Base-by-base conservation (phyloP, 2,888 invertebrate species). In the Julus scandinavius region DNA sequence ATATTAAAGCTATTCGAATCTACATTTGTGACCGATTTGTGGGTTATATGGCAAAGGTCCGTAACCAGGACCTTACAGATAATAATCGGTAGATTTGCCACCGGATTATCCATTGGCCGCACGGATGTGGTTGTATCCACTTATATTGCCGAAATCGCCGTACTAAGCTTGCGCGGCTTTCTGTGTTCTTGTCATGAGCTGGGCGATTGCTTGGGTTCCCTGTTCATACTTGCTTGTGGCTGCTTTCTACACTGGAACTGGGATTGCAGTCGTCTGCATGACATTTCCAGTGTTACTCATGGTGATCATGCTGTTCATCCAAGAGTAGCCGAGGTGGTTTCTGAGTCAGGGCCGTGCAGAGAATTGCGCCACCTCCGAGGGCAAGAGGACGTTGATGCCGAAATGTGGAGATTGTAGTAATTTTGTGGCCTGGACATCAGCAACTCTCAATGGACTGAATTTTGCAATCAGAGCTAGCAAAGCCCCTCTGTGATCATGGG, bases 401-500 rank as follows among this genome's bases (percentile, higher is more conserved):
- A 87, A n/a, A 40, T 87, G 6, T 17, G 5, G 87, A 80, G 2
- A 87, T 87, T 38, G 80, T 83, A 49, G 87, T 87, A 49, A 89
- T 87, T 80, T 9, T 41, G 40, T 0, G 80, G 20, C 5, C n/a
- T 15, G 11, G 72, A 13, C 15, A 41, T 0, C 1, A 13, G 41
- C 15, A 38, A 15, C 17, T 4, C 41, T 11, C 29, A 40, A 3
- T 49, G 41, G 41, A 38, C 0, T 17, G 86, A 86, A 0, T 41
- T 11, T 3, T 3, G 1, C 5, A 86, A 9, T 45, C 86, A 0
- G 15, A 7, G 11, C 0, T 86, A 13, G 5, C 15, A 7, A 86
- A 86, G 90, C 97, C 98, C 0, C 92, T 98, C 80, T 92, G 96
- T 98, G 90, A 95, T 96, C 0, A 93, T 98, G 50, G 96, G 97